Base-by-base conservation (phyloP, 2,797 vertebrate species). In the Arnoldichthys spilopterus region DNA sequence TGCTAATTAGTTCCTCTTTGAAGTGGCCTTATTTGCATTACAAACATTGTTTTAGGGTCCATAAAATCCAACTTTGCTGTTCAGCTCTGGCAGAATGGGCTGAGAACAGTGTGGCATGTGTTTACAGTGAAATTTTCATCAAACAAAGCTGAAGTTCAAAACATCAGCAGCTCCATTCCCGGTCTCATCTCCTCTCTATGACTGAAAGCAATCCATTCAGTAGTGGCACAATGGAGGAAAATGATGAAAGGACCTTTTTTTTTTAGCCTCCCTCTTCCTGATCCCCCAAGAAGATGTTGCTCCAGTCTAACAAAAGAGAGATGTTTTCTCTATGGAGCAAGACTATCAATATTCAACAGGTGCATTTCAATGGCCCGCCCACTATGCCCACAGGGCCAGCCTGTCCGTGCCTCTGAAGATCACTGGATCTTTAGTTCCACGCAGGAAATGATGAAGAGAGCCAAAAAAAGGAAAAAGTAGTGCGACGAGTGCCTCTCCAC, bases 11-110 rank as follows among this genome's bases (percentile, higher is more conserved):
- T 66, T 83, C 83, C 91, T 82, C 92, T 96, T 95, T 96, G 94
- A 96, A 95, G 92, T 90, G 78, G 82, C 84, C 88, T 93, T 90
- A 96, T 97, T 96, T 96, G 93, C 95, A 97, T 96, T 93, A 94
- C 93, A 96, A 96, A 95, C 92, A 93, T 74, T 70, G 78, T 83
- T 78, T 73, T 73, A 82, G 93, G 86, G 90, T 85, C 92, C 90
- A 88, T 91, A 92, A 92, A 90, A 93, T 45, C 20, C 64, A 58
- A 43, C 32, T 64, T 37, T 9, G 22, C 16, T 15, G 2, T 6
- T 4, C 2, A 20, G 59, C 59, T 61, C 59, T 34, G 26, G 28
- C 59, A 32, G 37, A 6, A 34, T 8, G 20, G 32, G 11, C 49
- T 26, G 56, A 12, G 30, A n/a, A 71, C 76, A 53, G 68, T 30